Evolutionary conservation across 2,797 vertebrate species (phyloP), one percentile per base, ranked within the genome.

Genomic region (Hafferia zeledoni): DNA sequence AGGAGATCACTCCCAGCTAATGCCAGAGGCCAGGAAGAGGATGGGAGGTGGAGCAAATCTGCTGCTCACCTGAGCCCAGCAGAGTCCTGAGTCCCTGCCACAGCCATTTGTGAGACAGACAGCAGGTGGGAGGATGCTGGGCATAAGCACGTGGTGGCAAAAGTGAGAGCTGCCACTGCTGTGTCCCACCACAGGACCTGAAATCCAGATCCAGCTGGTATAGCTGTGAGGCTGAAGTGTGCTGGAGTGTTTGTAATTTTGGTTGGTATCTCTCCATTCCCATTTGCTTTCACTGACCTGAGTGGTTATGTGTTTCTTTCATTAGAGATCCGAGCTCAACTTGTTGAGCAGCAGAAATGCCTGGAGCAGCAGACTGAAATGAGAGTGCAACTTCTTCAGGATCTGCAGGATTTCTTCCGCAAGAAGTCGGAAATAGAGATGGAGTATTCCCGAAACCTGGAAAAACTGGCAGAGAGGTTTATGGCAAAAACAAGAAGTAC

Each of bases 401-500:
- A 99, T 96, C 98, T 99, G 39, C 99, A 99, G 97, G 99, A 99
- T 96, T 99, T 99, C 98, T 99, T 99, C 98, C 98, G 99, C 83
- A 99, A 99, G 97, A 99, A 99, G 96, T 98, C 99, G 0, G 99
- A 99, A 98, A 99, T 99, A 81, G 99, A 99, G 97, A 99, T 99
- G 64, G 99, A 99, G 81, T 99, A 99, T 96, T 99, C 99, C 30
- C 98, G 99, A 69, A 99, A 99, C 96, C 96, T 99, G 90, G 99
- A 99, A 97, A 99, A 99, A 89, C 96, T 99, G 95, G 99, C 99
- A 0, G 99, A 99, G 78, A 99, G 99, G 86, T 99, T 99, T 97
- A 99, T 99, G 99, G 99, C 99, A 27, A 99, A 99, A 98, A 99
- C 99, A 30, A 98, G 99, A 97, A 99, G 99, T 97, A 99, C 99